These are phyloP conservation scores for Mormyrus lacerda DNA, from an alignment of 2,113 vertebrate genomes.

Conservation along the genomic window DNA sequence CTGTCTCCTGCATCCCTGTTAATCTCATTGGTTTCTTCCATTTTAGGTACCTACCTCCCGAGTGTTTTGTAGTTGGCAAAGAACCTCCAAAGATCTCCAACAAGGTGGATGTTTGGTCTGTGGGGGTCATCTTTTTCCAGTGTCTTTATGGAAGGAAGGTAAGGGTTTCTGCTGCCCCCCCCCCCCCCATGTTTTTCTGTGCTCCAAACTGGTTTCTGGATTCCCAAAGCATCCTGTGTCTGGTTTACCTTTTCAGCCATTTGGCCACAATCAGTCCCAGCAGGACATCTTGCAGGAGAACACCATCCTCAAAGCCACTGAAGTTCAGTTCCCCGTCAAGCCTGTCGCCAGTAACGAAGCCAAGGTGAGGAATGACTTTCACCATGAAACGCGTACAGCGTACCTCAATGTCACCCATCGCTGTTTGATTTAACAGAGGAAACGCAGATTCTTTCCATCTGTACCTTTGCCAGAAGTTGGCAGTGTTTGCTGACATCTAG, in stretches of 20 bases:
- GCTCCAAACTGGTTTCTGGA: background rate
- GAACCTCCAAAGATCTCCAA: constrained; percentile 99
- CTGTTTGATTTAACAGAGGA: background rate
- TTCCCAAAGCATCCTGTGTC: background rate
- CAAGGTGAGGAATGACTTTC: constrained; percentile 64
- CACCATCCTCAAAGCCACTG: constrained; percentile 98
- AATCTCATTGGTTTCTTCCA: background rate
- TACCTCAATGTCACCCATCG: background rate
- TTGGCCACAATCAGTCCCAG: constrained; percentile 98
- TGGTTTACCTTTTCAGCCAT: constrained; percentile 67
- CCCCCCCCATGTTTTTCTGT: background rate
- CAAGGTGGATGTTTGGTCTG: constrained; percentile 98
- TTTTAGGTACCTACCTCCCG: constrained; percentile 90
- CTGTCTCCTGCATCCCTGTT: background rate
- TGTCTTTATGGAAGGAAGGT: constrained; percentile 99
- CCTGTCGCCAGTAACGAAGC: constrained; percentile 97
- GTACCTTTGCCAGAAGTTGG: background rate
- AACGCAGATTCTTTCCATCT: background rate
- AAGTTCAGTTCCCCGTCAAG: constrained; percentile 96
- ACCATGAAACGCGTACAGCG: background rate
- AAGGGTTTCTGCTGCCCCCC: constrained; percentile 24
- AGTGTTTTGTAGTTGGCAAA: constrained; percentile 98
- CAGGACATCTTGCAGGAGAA: constrained; percentile 99
- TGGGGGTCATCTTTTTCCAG: constrained; percentile 98
- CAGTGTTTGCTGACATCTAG: background rate